Percentiles rank a stretch among this genome's conserved stretches.
phyloP scores from a whole-genome alignment of 2,797 vertebrate species.

The Danio albolineatus region DNA sequence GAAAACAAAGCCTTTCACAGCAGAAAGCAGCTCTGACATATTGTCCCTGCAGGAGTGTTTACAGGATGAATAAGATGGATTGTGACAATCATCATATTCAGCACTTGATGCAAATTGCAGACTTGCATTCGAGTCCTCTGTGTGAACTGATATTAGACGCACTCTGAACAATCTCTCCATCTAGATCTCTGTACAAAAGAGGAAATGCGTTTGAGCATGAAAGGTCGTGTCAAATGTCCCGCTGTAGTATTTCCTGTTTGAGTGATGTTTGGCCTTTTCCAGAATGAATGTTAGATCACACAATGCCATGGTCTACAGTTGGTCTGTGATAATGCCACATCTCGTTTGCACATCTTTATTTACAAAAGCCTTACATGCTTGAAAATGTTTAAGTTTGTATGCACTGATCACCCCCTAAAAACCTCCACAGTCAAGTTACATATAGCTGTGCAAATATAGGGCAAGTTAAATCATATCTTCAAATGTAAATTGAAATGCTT shows the following conservation, averaged over 20 bases:
- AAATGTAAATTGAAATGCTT: too few relatives aligned
- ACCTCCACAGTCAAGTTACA: neutral
- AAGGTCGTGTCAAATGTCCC: conserved; percentile 5
- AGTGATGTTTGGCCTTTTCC: conserved; percentile 35
- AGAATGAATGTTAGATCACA: neutral
- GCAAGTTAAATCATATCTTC: neutral
- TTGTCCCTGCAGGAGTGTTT: conserved; percentile 22
- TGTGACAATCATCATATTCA: conserved; percentile 27
- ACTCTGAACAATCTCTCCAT: neutral
- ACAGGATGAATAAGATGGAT: conserved; percentile 27
- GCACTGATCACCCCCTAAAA: neutral
- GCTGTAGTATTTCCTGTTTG: conserved; percentile 18
- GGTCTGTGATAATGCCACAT: conserved; percentile 5
- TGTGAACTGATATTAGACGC: conserved; percentile 31
- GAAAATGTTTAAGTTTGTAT: neutral
- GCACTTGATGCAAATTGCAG: conserved; percentile 15
- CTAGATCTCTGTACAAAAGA: conserved; percentile 7
- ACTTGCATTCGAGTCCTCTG: conserved; percentile 19
- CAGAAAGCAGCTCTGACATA: conserved; percentile 40
- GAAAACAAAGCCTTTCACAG: neutral
- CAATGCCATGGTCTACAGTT: neutral
- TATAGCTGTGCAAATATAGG: neutral
- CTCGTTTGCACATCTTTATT: neutral
- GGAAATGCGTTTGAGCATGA: conserved; percentile 16
- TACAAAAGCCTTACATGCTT: neutral